Percentiles rank a stretch among this genome's conserved stretches.
Evolutionary conservation across 2,113 vertebrate genomes (phyloP).

Genomic region (Leptosomus discolor): DNA sequence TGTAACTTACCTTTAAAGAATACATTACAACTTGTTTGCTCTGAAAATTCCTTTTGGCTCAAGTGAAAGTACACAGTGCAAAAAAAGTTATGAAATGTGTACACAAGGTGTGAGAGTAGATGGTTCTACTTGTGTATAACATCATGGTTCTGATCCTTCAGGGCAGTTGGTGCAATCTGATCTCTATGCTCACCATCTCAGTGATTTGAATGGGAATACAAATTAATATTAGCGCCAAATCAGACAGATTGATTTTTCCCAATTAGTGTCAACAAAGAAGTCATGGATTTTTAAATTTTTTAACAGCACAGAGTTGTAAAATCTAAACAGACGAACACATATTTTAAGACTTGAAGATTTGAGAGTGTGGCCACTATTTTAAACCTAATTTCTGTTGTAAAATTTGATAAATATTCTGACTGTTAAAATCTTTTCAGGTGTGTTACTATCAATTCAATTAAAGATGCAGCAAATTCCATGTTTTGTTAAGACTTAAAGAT

Average conservation of each 20-base stretch:
- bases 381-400: not conserved
- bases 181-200: not conserved
- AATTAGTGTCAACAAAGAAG: not conserved
- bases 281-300: rapidly evolving
- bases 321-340: not conserved
- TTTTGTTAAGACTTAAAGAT: constrained; percentile 40
- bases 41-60: constrained; percentile 37
- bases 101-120: constrained; percentile 15
- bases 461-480: not conserved
- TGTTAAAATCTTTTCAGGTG: not conserved
- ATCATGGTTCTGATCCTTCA: not conserved
- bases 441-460: not conserved
- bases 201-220: not conserved
- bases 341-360: not conserved
- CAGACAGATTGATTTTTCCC: not conserved
- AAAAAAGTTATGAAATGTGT: constrained; percentile 23
- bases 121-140: not conserved
- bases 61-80: constrained; percentile 29
- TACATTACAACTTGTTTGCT: constrained; percentile 6
- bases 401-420: constrained; percentile 11
- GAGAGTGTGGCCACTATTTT: not conserved
- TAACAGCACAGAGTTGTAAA: not conserved
- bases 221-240: not conserved
- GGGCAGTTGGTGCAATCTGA: not conserved
- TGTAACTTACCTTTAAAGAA: not conserved